phyloP scores from a whole-genome alignment of 2,888 invertebrate species.

The Brachyptera putata region DNA sequence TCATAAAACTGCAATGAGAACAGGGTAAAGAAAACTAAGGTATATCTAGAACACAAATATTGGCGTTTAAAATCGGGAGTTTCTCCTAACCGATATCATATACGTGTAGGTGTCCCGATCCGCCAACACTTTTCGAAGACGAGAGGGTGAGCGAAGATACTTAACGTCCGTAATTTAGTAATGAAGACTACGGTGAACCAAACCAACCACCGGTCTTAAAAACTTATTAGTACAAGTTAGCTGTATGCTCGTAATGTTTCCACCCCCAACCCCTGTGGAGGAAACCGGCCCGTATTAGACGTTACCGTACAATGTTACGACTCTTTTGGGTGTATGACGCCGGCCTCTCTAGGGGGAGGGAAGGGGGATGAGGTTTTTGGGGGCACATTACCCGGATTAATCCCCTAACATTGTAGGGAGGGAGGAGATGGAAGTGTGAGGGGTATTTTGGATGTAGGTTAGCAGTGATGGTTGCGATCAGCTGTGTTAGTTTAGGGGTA shows the following conservation, averaged over 20 bases:
- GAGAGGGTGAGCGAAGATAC: too few relatives aligned
- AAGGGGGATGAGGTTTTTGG: neutral
- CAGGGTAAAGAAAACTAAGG: too few relatives aligned
- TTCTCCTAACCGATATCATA: too few relatives aligned
- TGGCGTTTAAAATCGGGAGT: too few relatives aligned
- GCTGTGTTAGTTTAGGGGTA: too few relatives aligned
- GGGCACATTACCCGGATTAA: slow-evolving; percentile 17
- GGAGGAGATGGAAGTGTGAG: neutral
- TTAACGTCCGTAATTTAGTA: slow-evolving; percentile 25
- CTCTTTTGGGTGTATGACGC: too few relatives aligned
- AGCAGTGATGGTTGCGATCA: slow-evolving; percentile 5
- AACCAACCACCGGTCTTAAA: slow-evolving; percentile 26
- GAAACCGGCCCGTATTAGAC: neutral
- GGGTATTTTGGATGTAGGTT: neutral
- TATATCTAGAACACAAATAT: too few relatives aligned
- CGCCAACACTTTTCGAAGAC: too few relatives aligned
- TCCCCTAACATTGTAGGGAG: neutral
- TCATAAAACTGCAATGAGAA: slow-evolving; percentile 17
- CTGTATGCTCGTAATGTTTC: neutral
- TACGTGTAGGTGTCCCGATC: too few relatives aligned
- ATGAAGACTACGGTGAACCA: slow-evolving; percentile 25
- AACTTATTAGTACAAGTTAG: slow-evolving; percentile 27
- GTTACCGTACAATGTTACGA: neutral
- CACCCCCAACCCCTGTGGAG: neutral
- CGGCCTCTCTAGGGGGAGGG: too few relatives aligned